A percentile compares a stretch with the other conserved stretches of the same genome.
These are phyloP conservation scores for Arrhopalites spinosus DNA, from an alignment of 2,888 invertebrate genomes.

Conservation along the genomic window DNA sequence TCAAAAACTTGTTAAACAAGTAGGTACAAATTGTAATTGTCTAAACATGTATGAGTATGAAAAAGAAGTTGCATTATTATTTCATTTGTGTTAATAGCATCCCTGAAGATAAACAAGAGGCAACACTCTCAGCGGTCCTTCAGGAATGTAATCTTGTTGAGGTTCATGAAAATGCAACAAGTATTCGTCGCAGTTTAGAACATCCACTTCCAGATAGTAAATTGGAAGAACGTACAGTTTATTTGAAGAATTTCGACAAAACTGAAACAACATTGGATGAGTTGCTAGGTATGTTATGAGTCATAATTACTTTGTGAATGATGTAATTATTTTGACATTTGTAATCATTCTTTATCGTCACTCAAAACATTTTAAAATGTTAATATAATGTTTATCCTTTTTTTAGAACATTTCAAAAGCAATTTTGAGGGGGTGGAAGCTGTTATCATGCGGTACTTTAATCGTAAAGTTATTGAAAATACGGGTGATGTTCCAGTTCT, in stretches of 20 bases:
- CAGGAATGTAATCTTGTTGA: slow-evolving; percentile 57
- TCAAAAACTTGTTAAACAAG: slow-evolving; percentile 45
- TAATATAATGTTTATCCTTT: neutral
- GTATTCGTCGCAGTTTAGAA: slow-evolving; percentile 75
- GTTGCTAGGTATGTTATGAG: slow-evolving; percentile 63
- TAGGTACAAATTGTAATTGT: slow-evolving; percentile 27
- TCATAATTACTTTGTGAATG: too few relatives aligned
- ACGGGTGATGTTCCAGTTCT: slow-evolving; percentile 23
- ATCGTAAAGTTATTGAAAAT: slow-evolving; percentile 43
- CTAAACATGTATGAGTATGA: neutral
- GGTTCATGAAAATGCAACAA: slow-evolving; percentile 71
- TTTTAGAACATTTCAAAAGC: slow-evolving; percentile 38
- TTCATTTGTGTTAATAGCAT: neutral
- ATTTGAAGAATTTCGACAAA: slow-evolving; percentile 84
- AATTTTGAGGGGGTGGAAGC: slow-evolving; percentile 69
- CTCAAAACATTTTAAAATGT: neutral
- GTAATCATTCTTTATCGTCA: neutral
- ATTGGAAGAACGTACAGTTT: slow-evolving; percentile 80
- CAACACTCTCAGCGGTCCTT: slow-evolving; percentile 23
- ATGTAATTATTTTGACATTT: neutral
- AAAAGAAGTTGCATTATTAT: neutral
- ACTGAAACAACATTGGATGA: slow-evolving; percentile 68
- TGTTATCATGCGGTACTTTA: slow-evolving; percentile 66
- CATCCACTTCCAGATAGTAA: slow-evolving; percentile 81
- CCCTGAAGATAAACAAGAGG: neutral